Percentiles rank a stretch among this genome's conserved stretches.
Conservation (phyloP, 2,113 vertebrate species). For the Lipotes vexillifer region DNA sequence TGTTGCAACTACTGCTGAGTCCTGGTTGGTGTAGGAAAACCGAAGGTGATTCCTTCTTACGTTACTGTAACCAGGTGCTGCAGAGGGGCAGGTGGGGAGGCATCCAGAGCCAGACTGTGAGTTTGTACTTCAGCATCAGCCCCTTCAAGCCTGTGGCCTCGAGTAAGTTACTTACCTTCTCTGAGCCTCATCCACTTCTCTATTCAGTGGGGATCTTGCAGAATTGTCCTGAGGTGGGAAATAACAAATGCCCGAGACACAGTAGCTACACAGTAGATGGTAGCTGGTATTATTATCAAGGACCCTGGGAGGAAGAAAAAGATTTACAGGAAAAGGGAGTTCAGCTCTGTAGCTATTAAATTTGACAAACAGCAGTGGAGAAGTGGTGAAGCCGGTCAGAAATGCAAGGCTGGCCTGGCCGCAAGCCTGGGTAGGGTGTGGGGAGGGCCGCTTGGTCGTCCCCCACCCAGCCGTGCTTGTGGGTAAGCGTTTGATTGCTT, state of each 20-base stretch:
- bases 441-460: not conserved
- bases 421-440: too few species aligned
- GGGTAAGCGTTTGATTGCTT: not conserved
- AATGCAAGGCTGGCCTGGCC: not conserved
- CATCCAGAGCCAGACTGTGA: not conserved
- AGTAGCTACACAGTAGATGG: not conserved
- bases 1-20: not conserved
- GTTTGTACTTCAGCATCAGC: not conserved
- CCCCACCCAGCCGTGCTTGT: not conserved
- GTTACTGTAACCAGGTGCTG: not conserved
- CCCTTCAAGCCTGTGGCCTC: not conserved
- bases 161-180: not conserved
- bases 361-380: not conserved
- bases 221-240: not conserved
- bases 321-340: not conserved
- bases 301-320: not conserved
- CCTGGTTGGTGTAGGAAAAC: not conserved
- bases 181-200: not conserved
- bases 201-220: not conserved
- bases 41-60: not conserved
- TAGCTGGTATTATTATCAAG: not conserved
- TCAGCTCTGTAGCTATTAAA: not conserved
- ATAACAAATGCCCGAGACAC: not conserved
- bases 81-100: not conserved
- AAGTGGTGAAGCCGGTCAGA: not conserved